Conservation (phyloP, 2,113 vertebrate genomes). For the Puffinus mauretanicus region DNA sequence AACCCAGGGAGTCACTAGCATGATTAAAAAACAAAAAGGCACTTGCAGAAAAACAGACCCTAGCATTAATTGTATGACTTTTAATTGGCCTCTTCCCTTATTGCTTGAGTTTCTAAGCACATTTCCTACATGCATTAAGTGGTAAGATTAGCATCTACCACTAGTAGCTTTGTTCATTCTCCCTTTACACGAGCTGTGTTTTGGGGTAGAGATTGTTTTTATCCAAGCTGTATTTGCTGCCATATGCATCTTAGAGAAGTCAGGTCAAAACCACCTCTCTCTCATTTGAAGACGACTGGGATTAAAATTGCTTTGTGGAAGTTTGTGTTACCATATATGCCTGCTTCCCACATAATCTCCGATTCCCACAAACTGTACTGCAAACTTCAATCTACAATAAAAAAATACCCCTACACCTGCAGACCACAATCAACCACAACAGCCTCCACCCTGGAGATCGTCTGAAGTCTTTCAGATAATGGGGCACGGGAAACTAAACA, state of each 20-base stretch:
- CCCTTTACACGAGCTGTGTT: background rate
- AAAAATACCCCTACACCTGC: background rate
- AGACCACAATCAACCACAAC: background rate
- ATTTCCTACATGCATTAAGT: background rate
- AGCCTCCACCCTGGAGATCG: background rate
- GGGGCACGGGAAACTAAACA: background rate
- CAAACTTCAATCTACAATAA: background rate
- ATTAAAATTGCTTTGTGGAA: background rate
- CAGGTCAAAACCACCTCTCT: background rate
- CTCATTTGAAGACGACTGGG: background rate
- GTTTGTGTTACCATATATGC: background rate
- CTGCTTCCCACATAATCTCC: background rate
- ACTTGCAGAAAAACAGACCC: background rate
- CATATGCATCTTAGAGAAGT: background rate
- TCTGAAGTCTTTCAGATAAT: background rate
- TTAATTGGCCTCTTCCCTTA: background rate
- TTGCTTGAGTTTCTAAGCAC: background rate
- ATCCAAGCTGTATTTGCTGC: background rate
- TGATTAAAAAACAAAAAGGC: background rate
- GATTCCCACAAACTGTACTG: background rate
- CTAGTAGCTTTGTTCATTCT: background rate
- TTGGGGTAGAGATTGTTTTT: background rate
- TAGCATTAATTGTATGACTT: background rate
- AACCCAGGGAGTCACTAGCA: background rate
- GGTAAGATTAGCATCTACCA: slow-evolving; percentile 16